Base-by-base conservation (phyloP, 2,113 vertebrate species). In the Gambusia holbrooki region DNA sequence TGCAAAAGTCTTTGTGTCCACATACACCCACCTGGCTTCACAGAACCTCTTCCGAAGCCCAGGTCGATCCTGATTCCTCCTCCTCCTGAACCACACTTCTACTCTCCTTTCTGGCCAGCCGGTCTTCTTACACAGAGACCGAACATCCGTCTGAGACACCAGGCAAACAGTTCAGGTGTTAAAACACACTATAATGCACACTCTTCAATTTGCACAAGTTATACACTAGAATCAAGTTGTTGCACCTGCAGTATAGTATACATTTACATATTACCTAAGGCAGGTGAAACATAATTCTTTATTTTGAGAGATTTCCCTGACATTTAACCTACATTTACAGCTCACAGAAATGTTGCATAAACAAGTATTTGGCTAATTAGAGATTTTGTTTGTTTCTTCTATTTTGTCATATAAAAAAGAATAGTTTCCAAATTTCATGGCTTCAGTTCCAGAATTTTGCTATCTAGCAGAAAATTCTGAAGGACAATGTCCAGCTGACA, bases 21-120 rank as follows among this genome's bases (percentile, higher is more conserved):
- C 17, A 65, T 8, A 75, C 12, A n/a, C 85, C 27, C 32, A 93
- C 90, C 90, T 91, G 71, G 90, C 89, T 51, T 93, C 92, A 15
- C 84, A 84, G 81, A 93, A 93, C 76, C 86, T 93, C 82, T 92
- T 93, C 54, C 37, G 73, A 30, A 93, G 87, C 1, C 80, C 86
- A 0, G 90, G 65, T 15, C 88, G 84, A 2, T 88, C 82, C 69
- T 89, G 88, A 76, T 93, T 93, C 73, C 92, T 88, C 73, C 87
- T 83, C 74, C 88, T 89, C 78, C 85, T 87, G 86, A 93, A 93
- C 92, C 90, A 93, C 9, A 90, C 64, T 62, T 92, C 82, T 71
- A 91, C 67, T 74, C 32, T 90, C 12, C 73, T 82, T 33, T 92
- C 89, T 60, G 82, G 28, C 91, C 87, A 92, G 29, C 87, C 81